A percentile compares a stretch with the other conserved stretches of the same genome.
These are phyloP conservation scores for Hepsetus odoe DNA, from an alignment of 2,113 vertebrate genomes.

Conservation along the genomic window DNA sequence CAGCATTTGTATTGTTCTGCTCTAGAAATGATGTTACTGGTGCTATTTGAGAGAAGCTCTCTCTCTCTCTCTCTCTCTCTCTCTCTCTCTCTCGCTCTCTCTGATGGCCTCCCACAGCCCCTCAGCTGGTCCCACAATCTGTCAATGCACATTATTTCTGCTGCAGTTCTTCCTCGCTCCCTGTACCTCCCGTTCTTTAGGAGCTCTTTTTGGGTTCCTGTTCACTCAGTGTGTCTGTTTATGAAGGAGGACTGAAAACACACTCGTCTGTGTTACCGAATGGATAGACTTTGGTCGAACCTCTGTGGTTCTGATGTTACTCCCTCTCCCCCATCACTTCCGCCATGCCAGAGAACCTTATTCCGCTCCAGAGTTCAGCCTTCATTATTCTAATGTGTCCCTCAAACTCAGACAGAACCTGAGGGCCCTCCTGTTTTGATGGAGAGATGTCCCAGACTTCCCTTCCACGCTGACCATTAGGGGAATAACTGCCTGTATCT, in stretches of 20 bases:
- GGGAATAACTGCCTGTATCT: no score
- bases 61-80: neutral
- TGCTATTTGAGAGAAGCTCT: neutral
- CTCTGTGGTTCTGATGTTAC: neutral
- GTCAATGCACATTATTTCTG: conserved; percentile 17
- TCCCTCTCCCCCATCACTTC: neutral
- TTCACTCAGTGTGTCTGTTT: no score
- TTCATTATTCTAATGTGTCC: neutral
- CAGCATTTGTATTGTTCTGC: conserved; percentile 8
- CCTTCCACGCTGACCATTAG: no score
- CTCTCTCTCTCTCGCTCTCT: neutral
- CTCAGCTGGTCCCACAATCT: conserved; percentile 15
- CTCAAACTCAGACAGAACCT: neutral
- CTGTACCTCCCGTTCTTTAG: neutral
- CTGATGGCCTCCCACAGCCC: neutral
- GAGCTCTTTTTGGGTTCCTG: no score
- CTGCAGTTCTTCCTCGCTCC: neutral
- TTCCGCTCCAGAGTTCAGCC: neutral
- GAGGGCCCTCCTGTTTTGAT: neutral
- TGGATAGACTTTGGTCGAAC: no score
- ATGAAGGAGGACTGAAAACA: no score
- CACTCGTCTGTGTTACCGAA: no score
- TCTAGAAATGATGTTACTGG: neutral
- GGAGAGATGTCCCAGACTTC: no score
- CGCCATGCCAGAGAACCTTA: neutral